Evolutionary conservation across 2,113 vertebrate genomes (phyloP).

Genomic region (Hipposideros armiger): DNA sequence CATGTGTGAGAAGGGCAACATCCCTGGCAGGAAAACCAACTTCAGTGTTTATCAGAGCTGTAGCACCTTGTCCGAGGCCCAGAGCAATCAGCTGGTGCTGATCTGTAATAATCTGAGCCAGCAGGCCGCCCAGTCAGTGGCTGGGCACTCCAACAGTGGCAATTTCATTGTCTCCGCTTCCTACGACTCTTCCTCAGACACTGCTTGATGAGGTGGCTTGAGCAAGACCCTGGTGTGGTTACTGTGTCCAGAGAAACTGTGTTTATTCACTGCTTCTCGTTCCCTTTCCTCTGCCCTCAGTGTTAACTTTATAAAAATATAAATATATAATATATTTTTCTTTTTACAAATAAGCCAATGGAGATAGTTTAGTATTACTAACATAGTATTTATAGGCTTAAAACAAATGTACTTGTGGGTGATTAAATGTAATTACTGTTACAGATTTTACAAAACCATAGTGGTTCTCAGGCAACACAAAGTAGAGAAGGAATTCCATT

Average conservation of each 20-base stretch:
- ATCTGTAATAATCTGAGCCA: constrained; percentile 93
- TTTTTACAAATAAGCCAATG: constrained; percentile 88
- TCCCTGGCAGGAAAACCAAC: constrained; percentile 92
- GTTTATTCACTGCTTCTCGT: constrained; percentile 73
- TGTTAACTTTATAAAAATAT: constrained; percentile 89
- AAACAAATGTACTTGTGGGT: constrained; percentile 83
- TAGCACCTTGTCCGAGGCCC: constrained; percentile 92
- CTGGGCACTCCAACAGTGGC: constrained; percentile 86
- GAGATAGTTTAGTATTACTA: constrained; percentile 91
- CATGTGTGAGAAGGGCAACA: constrained; percentile 94
- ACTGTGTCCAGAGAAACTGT: constrained; percentile 74
- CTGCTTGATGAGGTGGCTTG: constrained; percentile 83
- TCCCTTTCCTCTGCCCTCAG: constrained; percentile 72
- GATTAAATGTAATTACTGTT: constrained; percentile 81
- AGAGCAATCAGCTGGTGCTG: constrained; percentile 93
- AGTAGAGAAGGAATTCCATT: constrained; percentile 74
- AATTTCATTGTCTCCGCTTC: constrained; percentile 92
- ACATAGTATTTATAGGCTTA: constrained; percentile 89
- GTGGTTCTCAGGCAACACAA: constrained; percentile 86
- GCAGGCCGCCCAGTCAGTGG: constrained; percentile 91
- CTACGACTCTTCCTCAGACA: constrained; percentile 92
- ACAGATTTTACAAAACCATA: constrained; percentile 84
- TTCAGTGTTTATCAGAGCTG: constrained; percentile 94
- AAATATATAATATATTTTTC: constrained; percentile 90
- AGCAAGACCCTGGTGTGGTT: constrained; percentile 36